Conservation (phyloP, 2,113 vertebrate species). For the Loxodonta africana region DNA sequence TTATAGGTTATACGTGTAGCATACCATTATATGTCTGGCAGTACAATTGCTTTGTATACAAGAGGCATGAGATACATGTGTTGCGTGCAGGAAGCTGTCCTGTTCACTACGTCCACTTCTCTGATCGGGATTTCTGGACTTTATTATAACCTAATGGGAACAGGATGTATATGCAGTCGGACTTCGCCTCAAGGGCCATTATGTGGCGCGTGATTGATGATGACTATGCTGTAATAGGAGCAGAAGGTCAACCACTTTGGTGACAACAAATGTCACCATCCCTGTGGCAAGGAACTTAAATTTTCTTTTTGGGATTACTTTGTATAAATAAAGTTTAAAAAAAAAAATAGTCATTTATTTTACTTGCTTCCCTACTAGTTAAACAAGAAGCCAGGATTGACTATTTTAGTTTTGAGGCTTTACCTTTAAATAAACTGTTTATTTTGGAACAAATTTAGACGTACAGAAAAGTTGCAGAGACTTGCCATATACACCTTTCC, state of each 20-base stretch:
- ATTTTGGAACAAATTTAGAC: conserved; percentile 39
- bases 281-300: background rate
- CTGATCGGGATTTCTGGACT: no score
- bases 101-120: no score
- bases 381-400: background rate
- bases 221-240: background rate
- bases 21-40: no score
- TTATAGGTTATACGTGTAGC: no score
- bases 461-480: background rate
- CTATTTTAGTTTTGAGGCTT: conserved; percentile 44
- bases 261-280: background rate
- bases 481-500: background rate
- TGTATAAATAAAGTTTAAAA: background rate
- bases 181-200: no score
- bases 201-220: background rate
- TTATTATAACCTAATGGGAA: no score
- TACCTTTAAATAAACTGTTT: conserved; percentile 39
- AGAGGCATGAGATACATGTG: no score
- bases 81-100: no score
- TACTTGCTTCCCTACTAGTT: background rate
- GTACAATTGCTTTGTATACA: no score
- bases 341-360: background rate
- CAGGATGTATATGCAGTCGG: no score
- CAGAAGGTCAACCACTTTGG: background rate
- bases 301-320: background rate